Evolutionary conservation across 2,888 invertebrate genomes (phyloP), one percentile per base, ranked within the genome.

Genomic region (Julus scandinavius): DNA sequence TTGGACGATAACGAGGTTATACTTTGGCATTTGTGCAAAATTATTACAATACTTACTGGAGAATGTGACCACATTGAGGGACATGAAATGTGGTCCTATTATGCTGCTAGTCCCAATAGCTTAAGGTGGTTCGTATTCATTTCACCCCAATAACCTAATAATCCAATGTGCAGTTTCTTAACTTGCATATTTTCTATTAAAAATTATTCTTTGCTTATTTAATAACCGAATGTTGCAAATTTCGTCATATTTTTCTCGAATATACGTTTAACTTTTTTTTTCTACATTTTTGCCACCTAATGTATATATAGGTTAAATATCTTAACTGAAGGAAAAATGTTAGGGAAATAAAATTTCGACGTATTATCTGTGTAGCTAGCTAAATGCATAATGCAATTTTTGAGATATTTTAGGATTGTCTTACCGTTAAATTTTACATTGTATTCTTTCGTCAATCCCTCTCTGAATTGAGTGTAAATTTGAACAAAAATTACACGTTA

Each of bases 351-450:
- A 2, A 80, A 80, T 80, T 80, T 80, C 80, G 11, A 80, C 11
- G 80, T 13, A 80, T 80, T 80, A 17, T 63, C n/a, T 80, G 29
- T 54, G 11, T 54, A 17, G 38, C 13, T 38, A 20, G 38, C 13
- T 38, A 20, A 29, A 72, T 72, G 72, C 20, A 20, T 72, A 72
- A 72, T 72, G 1, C 72, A 72, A 20, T 80, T 80, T 38, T 9
- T 7, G 38, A 38, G 80, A 38, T 80, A 72, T 72, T 72, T 72
- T 72, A 72, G 72, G 72, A 72, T 80, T 29, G 80, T 38, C 15
- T n/a, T n/a, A 54, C 15, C 15, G 13, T 17, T 54, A 5, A 0
- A 63, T 63, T 38, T 80, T 7, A 20, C 38, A 80, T 38, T 9
- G n/a, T 11, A 72, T 72, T 72, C 72, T 29, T 72, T 29, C 20